Conservation (phyloP, 2,797 vertebrate genomes). For the Malacoraja senta region DNA sequence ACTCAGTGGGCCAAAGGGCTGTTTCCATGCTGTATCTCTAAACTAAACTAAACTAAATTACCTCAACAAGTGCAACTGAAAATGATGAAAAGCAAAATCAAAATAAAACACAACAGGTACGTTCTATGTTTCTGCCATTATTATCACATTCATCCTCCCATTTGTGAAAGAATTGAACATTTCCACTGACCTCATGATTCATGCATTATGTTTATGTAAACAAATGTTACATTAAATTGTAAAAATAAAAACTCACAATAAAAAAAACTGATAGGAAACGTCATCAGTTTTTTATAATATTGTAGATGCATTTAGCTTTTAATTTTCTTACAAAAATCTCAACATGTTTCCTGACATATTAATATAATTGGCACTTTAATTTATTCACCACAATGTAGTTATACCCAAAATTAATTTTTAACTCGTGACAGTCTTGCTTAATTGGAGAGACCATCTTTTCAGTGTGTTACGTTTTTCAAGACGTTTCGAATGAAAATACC, state of each 20-base stretch:
- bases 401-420: neutral
- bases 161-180: neutral
- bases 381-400: neutral
- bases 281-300: neutral
- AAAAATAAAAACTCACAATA: neutral
- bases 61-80: neutral
- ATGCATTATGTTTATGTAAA: neutral
- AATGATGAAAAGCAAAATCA: conserved; percentile 19
- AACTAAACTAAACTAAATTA: too few species aligned
- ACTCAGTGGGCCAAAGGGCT: too few species aligned
- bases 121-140: neutral
- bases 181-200: neutral
- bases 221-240: neutral
- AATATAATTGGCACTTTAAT: neutral
- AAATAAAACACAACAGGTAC: neutral
- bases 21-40: too few species aligned
- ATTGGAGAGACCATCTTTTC: neutral
- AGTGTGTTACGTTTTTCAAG: neutral
- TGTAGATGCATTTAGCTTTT: neutral
- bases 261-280: neutral
- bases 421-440: neutral
- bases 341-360: neutral
- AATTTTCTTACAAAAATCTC: neutral
- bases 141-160: neutral
- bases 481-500: neutral